Conservation (phyloP, 2,113 vertebrate genomes). For the Todiramphus chloris region DNA sequence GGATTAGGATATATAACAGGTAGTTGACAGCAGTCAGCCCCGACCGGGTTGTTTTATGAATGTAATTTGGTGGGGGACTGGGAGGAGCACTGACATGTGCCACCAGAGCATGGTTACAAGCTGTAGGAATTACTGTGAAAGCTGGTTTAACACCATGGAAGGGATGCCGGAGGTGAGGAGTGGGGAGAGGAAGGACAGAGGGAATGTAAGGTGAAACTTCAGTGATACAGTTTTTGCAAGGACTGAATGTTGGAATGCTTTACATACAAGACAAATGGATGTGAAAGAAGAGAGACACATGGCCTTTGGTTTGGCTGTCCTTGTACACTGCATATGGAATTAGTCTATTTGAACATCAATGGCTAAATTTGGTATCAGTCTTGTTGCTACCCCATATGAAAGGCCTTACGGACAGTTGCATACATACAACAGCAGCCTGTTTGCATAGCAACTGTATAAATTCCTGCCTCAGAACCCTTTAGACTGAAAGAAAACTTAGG, state of each 20-base stretch:
- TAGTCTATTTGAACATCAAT: not conserved
- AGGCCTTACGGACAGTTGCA: not conserved
- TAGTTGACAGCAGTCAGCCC: not conserved
- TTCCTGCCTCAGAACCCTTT: not conserved
- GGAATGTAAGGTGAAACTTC: not conserved
- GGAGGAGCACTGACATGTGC: not conserved
- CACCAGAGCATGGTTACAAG: not conserved
- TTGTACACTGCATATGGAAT: fast-evolving
- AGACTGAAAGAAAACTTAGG: not conserved
- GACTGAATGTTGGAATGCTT: not conserved
- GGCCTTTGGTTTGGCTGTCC: not conserved
- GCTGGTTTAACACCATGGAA: not conserved
- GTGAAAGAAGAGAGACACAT: not conserved
- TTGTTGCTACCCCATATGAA: not conserved
- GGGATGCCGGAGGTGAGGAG: not conserved
- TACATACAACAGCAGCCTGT: not conserved
- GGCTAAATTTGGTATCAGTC: not conserved
- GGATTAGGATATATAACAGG: not conserved
- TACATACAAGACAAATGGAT: not conserved
- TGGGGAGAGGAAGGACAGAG: not conserved
- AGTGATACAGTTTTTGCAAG: not conserved
- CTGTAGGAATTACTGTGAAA: not conserved
- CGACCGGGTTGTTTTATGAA: not conserved
- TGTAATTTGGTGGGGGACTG: not conserved
- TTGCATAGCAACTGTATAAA: not conserved